Conservation (phyloP, 2,797 vertebrate genomes). For the Falco biarmicus region DNA sequence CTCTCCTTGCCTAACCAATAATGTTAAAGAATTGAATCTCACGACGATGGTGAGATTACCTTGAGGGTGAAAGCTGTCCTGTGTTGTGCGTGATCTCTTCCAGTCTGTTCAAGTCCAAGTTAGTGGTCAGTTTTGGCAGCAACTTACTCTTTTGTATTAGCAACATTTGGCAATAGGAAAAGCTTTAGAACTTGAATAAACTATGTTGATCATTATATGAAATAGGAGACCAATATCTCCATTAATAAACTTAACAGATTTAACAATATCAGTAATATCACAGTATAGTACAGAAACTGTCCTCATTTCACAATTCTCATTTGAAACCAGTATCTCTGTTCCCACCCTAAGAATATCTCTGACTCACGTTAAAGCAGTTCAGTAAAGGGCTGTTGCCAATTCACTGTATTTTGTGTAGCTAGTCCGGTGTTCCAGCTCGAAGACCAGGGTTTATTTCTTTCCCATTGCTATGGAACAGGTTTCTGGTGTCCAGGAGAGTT, state of each 20-base stretch:
- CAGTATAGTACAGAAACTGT: neutral
- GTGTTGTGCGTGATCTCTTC: neutral
- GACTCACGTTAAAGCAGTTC: neutral
- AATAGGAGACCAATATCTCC: neutral
- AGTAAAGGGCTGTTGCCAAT: neutral
- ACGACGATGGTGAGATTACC: neutral
- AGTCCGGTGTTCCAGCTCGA: neutral
- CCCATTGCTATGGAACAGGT: neutral
- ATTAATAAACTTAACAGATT: neutral
- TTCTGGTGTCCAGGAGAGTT: neutral
- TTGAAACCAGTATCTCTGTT: neutral
- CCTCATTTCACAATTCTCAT: neutral
- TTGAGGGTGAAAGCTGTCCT: neutral
- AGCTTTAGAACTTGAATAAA: neutral
- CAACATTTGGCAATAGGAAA: neutral
- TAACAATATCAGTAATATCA: neutral
- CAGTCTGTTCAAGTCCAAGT: neutral
- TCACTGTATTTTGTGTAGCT: neutral
- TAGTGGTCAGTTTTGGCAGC: neutral
- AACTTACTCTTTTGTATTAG: neutral
- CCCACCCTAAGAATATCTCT: neutral
- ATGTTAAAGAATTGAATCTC: neutral
- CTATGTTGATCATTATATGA: neutral
- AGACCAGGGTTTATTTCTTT: neutral
- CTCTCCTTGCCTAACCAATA: neutral